phyloP scores from a whole-genome alignment of 2,888 invertebrate genomes.

The Agriopis leucophaearia region DNA sequence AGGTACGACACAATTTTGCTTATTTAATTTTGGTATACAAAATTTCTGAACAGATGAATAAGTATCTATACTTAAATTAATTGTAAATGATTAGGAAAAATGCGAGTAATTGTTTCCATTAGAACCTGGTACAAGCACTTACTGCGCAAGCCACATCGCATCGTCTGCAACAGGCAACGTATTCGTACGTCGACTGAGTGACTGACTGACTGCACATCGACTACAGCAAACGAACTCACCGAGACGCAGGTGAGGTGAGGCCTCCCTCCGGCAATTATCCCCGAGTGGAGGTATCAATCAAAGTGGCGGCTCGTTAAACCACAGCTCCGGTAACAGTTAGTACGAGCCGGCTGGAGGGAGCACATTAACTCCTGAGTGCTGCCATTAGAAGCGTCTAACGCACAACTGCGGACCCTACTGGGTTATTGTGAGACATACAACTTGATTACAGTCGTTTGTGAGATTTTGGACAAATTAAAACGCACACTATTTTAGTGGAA shows the following conservation, averaged over 20 bases:
- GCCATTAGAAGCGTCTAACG: constrained; percentile 12
- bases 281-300: constrained; percentile 28
- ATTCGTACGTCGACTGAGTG: not conserved
- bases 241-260: constrained; percentile 22
- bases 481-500: no score
- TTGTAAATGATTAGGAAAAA: no score
- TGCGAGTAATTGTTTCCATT: no score
- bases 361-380: constrained; percentile 22
- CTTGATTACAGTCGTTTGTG: not conserved
- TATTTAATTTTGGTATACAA: no score
- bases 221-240: constrained; percentile 2
- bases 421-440: not conserved
- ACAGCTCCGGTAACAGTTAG: not conserved
- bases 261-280: constrained; percentile 16
- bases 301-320: constrained; percentile 12
- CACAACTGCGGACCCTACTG: not conserved
- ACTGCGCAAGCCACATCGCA: no score
- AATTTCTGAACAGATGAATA: no score
- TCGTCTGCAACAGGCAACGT: not conserved
- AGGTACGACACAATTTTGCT: no score
- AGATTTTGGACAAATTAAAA: not conserved
- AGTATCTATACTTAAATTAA: no score
- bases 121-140: no score
- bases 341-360: constrained; percentile 2
- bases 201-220: not conserved